phyloP scores from a whole-genome alignment of 2,113 vertebrate species.

The Sprattus sprattus region DNA sequence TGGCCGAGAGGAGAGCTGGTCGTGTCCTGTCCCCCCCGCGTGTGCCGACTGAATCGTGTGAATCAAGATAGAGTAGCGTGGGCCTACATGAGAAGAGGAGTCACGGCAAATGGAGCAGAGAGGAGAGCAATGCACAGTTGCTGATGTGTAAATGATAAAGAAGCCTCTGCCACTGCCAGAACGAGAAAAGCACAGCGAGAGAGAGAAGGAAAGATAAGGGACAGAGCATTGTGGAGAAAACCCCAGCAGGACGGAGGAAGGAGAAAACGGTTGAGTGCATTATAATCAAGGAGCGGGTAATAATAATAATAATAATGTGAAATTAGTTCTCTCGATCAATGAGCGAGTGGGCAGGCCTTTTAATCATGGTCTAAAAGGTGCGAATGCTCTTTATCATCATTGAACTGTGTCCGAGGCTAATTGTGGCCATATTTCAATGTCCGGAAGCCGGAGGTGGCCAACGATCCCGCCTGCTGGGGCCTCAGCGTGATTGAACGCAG shows the following conservation, averaged over 20 bases:
- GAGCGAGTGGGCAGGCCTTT: conserved; percentile 85
- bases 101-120: conserved; percentile 78
- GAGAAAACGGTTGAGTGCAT: conserved; percentile 68
- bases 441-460: conserved; percentile 68
- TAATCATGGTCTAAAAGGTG: conserved; percentile 96
- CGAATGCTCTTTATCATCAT: conserved; percentile 91
- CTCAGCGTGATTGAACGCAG: conserved; percentile 57
- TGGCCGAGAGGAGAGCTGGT: conserved; percentile 24
- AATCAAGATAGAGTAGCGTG: conserved; percentile 64
- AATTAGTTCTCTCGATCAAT: conserved; percentile 96
- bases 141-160: conserved; percentile 96
- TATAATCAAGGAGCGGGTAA: conserved; percentile 82
- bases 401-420: conserved; percentile 96
- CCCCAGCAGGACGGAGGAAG: neutral
- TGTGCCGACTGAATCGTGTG: conserved; percentile 46
- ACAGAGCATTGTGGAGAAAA: neutral
- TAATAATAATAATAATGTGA: conserved; percentile 89
- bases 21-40: conserved; percentile 32
- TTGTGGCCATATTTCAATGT: conserved; percentile 98
- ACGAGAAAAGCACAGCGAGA: conserved; percentile 54
- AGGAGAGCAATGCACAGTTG: conserved; percentile 74
- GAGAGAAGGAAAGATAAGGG: conserved; percentile 44
- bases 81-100: conserved; percentile 51
- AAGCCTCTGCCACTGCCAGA: conserved; percentile 73
- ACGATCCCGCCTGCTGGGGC: conserved; percentile 56